phyloP scores from a whole-genome alignment of 2,113 vertebrate species.

The Electrona antarctica region DNA sequence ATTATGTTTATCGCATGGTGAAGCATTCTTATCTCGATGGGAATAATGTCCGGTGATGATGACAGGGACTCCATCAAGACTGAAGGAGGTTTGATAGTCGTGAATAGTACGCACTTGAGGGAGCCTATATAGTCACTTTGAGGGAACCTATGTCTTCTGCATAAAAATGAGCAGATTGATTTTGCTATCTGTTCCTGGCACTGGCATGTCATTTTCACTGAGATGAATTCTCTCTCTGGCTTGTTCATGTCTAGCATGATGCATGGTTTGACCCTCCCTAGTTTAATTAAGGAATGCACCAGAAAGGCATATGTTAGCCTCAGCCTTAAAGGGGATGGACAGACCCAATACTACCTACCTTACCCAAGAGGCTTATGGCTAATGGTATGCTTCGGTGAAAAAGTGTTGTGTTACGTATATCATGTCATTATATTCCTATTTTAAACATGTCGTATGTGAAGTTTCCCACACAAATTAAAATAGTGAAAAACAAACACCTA shows the following conservation, averaged over 20 bases:
- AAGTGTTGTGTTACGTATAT: no score
- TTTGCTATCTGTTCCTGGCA: constrained; percentile 33
- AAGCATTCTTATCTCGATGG: not conserved
- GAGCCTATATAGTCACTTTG: constrained; percentile 13
- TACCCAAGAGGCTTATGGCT: not conserved
- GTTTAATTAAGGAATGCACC: constrained; percentile 45
- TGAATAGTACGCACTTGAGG: not conserved
- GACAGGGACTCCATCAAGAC: not conserved
- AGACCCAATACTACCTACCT: constrained; percentile 4
- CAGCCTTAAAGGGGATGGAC: constrained; percentile 24
- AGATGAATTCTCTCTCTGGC: not conserved
- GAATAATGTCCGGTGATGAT: no score
- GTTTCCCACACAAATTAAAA: no score
- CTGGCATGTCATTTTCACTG: not conserved
- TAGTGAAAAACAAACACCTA: no score
- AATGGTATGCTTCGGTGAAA: not conserved
- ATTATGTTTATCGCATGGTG: constrained; percentile 5
- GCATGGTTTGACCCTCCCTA: constrained; percentile 17
- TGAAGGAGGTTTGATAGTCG: not conserved
- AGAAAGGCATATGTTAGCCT: constrained; percentile 9
- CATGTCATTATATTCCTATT: no score
- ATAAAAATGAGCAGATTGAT: constrained; percentile 41
- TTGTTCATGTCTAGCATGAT: constrained; percentile 25
- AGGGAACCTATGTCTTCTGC: constrained; percentile 27
- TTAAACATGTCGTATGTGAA: no score